Percentiles rank a stretch among this genome's conserved stretches.
These are phyloP conservation scores for Sinocyclocheilus grahami DNA, from an alignment of 2,113 vertebrate species.

Conservation along the genomic window DNA sequence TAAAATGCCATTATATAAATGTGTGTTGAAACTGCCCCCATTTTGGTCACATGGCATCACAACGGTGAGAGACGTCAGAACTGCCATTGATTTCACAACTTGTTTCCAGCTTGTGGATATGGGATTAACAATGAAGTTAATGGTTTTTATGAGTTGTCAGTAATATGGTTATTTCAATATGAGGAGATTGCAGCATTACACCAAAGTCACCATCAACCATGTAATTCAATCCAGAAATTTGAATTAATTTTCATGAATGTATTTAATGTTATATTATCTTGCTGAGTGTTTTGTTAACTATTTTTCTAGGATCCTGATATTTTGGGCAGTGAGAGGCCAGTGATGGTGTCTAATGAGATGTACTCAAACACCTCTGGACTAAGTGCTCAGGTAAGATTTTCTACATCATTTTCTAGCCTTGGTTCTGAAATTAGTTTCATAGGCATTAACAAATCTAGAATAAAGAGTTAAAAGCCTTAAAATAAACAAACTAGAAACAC, in stretches of 20 bases:
- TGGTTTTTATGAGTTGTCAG: background rate
- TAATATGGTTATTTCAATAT: background rate
- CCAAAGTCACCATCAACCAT: background rate
- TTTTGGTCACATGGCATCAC: background rate
- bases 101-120: background rate
- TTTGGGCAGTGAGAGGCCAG: slow-evolving; percentile 2
- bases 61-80: background rate
- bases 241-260: background rate
- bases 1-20: background rate
- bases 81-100: background rate
- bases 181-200: background rate
- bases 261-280: background rate
- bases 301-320: slow-evolving; percentile 40
- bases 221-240: background rate
- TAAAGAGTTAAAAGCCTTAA: too few species aligned
- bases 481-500: too few species aligned
- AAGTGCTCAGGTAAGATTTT: slow-evolving; percentile 38
- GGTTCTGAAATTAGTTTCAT: background rate
- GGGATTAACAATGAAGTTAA: background rate
- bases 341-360: slow-evolving; percentile 32
- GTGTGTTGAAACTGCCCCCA: too few species aligned
- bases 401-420: background rate
- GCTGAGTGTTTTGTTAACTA: background rate
- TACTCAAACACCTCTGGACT: slow-evolving; percentile 35
- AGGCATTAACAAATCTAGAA: background rate